Conservation (phyloP, 2,797 vertebrate species). For the Notolepis coatsorum region DNA sequence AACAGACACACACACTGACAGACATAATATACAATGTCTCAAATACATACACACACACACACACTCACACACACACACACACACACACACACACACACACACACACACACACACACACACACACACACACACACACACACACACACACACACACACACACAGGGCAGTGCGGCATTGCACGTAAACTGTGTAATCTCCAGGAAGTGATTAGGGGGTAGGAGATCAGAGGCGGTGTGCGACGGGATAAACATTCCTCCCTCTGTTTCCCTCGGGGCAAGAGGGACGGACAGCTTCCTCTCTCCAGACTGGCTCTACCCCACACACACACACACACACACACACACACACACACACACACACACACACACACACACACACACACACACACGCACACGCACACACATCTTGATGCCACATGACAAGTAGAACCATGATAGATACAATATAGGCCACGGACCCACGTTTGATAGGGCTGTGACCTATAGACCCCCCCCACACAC, state of each 20-base stretch:
- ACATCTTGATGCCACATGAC: no score
- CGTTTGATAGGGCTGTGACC: no score
- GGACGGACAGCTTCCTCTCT: conserved; percentile 44
- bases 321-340: neutral
- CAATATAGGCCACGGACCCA: no score
- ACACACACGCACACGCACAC: neutral
- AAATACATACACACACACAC: conserved; percentile 1
- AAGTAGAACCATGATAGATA: no score
- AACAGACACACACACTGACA: neutral
- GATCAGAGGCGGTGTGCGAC: conserved; percentile 64
- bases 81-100: conserved; percentile 2
- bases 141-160: neutral
- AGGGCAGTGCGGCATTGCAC: conserved; percentile 61
- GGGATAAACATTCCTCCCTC: conserved; percentile 63
- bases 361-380: no score
- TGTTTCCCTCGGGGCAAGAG: conserved; percentile 30
- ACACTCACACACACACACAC: neutral
- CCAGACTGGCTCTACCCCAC: conserved; percentile 9
- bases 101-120: neutral
- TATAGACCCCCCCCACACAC: no score
- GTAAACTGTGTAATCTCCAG: conserved; percentile 75
- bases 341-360: no score
- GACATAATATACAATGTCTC: neutral
- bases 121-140: neutral
- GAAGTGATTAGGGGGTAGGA: conserved; percentile 71